Evolutionary conservation across 2,888 invertebrate species (phyloP).

Genomic region (Acanthopleura granulata): DNA sequence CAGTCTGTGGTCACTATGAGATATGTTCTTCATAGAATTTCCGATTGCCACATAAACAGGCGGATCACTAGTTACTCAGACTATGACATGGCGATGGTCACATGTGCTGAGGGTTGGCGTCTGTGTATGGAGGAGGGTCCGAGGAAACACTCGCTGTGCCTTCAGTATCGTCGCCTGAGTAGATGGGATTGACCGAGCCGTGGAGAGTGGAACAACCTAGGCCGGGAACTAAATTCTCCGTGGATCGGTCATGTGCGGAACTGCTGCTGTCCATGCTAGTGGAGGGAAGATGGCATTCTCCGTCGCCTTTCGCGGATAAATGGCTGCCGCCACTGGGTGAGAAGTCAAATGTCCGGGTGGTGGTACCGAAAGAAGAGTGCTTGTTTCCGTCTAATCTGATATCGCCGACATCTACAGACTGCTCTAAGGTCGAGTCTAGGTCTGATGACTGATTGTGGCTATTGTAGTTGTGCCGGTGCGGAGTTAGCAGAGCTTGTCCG

Average conservation of each 20-base stretch:
- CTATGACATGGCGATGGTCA: background rate
- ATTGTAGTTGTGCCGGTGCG: background rate
- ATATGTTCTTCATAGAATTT: no score
- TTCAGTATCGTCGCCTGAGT: slow-evolving; percentile 26
- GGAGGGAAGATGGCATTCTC: background rate
- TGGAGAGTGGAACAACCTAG: slow-evolving; percentile 9
- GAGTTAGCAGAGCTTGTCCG: background rate
- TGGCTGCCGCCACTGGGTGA: background rate
- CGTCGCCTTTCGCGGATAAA: background rate
- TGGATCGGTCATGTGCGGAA: slow-evolving; percentile 21
- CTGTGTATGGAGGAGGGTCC: slow-evolving; percentile 10
- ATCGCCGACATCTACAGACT: background rate
- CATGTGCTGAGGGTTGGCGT: background rate
- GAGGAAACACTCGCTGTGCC: slow-evolving; percentile 6
- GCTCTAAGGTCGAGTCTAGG: background rate
- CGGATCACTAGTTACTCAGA: no score
- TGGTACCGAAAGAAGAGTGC: background rate
- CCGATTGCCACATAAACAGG: no score
- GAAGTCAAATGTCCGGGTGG: background rate
- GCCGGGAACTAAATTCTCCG: slow-evolving; percentile 28
- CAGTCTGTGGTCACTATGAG: no score
- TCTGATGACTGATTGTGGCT: slow-evolving; percentile 5
- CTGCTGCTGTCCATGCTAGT: background rate
- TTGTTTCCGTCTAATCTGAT: background rate
- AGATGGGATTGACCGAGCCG: slow-evolving; percentile 29